phyloP scores from a whole-genome alignment of 2,113 vertebrate genomes.

The Etheostoma spectabile region DNA sequence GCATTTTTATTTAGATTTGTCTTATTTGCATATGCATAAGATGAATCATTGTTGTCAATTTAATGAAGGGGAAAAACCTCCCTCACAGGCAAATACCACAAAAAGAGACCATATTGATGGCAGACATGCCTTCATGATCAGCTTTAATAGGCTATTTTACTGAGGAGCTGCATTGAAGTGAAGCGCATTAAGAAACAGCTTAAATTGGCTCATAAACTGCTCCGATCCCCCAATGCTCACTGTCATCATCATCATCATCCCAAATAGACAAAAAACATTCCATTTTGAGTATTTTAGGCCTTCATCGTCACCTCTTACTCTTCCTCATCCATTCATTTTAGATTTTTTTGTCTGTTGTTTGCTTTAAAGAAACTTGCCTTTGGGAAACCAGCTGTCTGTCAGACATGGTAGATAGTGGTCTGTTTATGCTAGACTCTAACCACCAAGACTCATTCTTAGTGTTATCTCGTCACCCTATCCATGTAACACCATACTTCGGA shows the following conservation, averaged over 20 bases:
- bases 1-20: constrained; percentile 47
- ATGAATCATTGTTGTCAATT: constrained; percentile 72
- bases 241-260: constrained; percentile 45
- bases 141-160: constrained; percentile 79
- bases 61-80: constrained; percentile 69
- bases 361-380: not conserved
- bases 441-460: not conserved
- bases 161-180: constrained; percentile 65
- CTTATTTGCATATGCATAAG: constrained; percentile 75
- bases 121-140: constrained; percentile 79
- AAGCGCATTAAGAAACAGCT: constrained; percentile 76
- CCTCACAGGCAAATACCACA: constrained; percentile 67
- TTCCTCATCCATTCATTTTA: constrained; percentile 9
- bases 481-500: not conserved
- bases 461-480: not conserved
- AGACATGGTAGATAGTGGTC: not conserved
- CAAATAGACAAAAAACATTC: constrained; percentile 67
- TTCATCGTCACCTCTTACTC: not conserved
- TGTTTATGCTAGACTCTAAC: not conserved
- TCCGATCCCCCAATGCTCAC: constrained; percentile 56
- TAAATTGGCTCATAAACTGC: constrained; percentile 74
- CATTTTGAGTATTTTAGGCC: constrained; percentile 42
- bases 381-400: not conserved
- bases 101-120: constrained; percentile 67
- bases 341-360: constrained; percentile 12